Evolutionary conservation across 1,140 invertebrate genomes (phyloP), one percentile per base, ranked within the genome.

Genomic region (Drosophila murphyi): DNA sequence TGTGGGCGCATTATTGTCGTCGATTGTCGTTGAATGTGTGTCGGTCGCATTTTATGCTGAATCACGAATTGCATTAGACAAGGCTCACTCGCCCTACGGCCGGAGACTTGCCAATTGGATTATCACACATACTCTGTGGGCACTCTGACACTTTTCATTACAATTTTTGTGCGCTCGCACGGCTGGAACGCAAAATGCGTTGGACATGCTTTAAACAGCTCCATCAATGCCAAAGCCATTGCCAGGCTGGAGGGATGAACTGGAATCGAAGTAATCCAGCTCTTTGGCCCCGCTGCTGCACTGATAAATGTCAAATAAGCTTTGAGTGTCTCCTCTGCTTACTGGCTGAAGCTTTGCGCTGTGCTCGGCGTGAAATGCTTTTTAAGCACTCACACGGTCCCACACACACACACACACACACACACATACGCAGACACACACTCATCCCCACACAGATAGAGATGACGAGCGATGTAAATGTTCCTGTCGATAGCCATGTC

Each of bases 221-320:
- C 77, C 85, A 89, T 88, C 83, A 88, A 75, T 88, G 83, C 54
- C 85, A 88, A 67, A 62, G 48, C 37, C 85, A 88, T 63, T 57
- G 48, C 37, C 59, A 32, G 35, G 8, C n/a, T 34, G 20, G 28
- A 37, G 34, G 39, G 47, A 7, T 2, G 52, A 37, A 28, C 6
- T 29, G 43, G 59, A 65, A 86, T 81, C 74, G 78, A 78, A 81
- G 82, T 71, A 71, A 75, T 75, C 67, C 72, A 75, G 64, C 68
- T 34, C 35, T 78, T 60, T 60, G 60, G 54, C 68, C 47, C 7
- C 48, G 73, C 57, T 75, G 80, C 83, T 75, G 80, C 83, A 89
- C 85, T 88, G 83, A 88, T 88, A 88, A 88, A 89, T 83, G 83
- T 88, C 83, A 88, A 83, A 88, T 89, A 82, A 88, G 80, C 70